These are phyloP conservation scores for Tamias sibiricus DNA, from an alignment of 2,113 vertebrate genomes.

Conservation along the genomic window DNA sequence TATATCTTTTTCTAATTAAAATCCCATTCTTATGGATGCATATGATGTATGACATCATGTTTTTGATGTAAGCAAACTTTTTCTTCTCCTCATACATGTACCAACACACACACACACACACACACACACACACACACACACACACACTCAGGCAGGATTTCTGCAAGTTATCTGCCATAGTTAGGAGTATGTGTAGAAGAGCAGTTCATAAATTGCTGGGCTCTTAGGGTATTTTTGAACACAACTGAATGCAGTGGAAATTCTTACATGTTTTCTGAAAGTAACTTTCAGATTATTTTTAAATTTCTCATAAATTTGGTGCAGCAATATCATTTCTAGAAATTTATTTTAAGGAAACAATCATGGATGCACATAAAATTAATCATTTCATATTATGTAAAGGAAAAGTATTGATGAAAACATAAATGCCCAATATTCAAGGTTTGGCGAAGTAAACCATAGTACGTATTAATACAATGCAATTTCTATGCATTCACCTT, in stretches of 20 bases:
- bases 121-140: not conserved
- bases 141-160: not conserved
- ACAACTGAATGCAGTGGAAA: not conserved
- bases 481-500: not conserved
- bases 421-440: not conserved
- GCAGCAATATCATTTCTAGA: not conserved
- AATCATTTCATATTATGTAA: constrained; percentile 10
- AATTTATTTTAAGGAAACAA: constrained; percentile 27
- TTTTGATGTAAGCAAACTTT: not conserved
- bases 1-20: too few relatives aligned
- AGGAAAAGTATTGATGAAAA: not conserved
- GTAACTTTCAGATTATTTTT: not conserved
- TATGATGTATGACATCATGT: too few relatives aligned
- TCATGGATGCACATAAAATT: not conserved
- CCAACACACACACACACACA: too few relatives aligned
- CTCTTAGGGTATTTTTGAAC: not conserved
- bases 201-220: not conserved
- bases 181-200: not conserved
- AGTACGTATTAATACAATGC: not conserved
- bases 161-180: not conserved
- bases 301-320: not conserved
- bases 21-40: too few relatives aligned
- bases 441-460: not conserved
- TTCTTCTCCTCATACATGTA: not conserved
- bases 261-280: not conserved